These are phyloP conservation scores for Coleophora deauratella DNA, from an alignment of 2,888 invertebrate genomes.

Conservation along the genomic window DNA sequence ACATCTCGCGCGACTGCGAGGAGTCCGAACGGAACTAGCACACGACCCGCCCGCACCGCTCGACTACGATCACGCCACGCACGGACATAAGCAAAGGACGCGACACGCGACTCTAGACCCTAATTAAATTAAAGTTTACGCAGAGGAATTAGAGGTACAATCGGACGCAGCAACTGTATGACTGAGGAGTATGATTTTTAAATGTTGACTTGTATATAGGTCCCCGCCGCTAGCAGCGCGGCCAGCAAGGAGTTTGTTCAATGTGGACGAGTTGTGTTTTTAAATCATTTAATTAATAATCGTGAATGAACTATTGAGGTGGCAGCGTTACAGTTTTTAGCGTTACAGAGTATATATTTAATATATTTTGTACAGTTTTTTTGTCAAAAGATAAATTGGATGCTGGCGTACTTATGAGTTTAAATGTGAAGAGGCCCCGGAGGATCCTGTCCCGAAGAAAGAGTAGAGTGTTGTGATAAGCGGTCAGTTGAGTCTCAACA, in stretches of 20 bases:
- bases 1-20: constrained; percentile 93
- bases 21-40: constrained; percentile 81
- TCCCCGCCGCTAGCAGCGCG: constrained; percentile 28
- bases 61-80: constrained; percentile 64
- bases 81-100: constrained; percentile 73
- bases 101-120: constrained; percentile 52
- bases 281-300: constrained; percentile 67
- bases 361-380: constrained; percentile 76
- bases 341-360: constrained; percentile 75
- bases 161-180: constrained; percentile 53
- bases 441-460: constrained; percentile 47
- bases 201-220: constrained; percentile 69
- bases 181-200: constrained; percentile 59
- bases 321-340: constrained; percentile 74
- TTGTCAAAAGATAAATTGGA: constrained; percentile 76
- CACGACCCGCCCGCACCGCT: constrained; percentile 27
- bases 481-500: constrained; percentile 31
- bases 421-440: constrained; percentile 65
- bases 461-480: constrained; percentile 32
- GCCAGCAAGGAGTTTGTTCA: constrained; percentile 67
- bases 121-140: constrained; percentile 58
- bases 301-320: constrained; percentile 71
- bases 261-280: constrained; percentile 71
- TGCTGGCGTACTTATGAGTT: constrained; percentile 70
- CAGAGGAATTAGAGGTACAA: constrained; percentile 53